phyloP scores from a whole-genome alignment of 2,113 vertebrate species.

The human region DNA sequence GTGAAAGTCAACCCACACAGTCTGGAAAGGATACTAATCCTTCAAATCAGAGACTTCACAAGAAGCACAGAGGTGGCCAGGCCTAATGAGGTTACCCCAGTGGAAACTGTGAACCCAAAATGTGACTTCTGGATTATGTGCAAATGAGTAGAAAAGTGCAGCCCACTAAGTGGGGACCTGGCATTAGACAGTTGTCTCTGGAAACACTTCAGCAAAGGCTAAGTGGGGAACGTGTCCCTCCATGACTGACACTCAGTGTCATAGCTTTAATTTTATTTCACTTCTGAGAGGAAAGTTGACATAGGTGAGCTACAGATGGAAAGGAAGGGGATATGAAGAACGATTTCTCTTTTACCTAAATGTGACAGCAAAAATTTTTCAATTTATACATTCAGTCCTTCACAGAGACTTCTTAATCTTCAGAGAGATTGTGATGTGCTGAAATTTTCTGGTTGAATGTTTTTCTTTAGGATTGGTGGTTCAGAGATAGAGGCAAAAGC shows the following conservation, averaged over 20 bases:
- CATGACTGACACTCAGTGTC: neutral
- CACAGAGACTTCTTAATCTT: conserved; percentile 62
- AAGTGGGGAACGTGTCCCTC: neutral
- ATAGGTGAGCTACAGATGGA: neutral
- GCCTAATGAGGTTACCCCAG: neutral
- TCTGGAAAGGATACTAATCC: neutral
- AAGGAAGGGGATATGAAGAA: neutral
- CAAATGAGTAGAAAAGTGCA: neutral
- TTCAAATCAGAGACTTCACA: neutral
- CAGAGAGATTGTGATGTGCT: conserved; percentile 52
- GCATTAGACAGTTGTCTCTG: neutral
- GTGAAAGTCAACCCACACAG: conserved; percentile 3
- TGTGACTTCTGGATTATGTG: neutral
- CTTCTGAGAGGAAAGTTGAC: conserved; percentile 30
- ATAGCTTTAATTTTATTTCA: conserved; percentile 51
- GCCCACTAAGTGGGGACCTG: neutral
- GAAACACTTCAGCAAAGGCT: neutral
- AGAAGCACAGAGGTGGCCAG: neutral
- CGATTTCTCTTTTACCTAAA: neutral
- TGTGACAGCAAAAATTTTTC: conserved; percentile 58
- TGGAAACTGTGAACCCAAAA: neutral
- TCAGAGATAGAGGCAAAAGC: conserved; percentile 64
- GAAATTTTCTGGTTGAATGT: conserved; percentile 69
- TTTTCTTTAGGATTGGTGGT: conserved; percentile 69
- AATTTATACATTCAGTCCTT: conserved; percentile 53